Evolutionary conservation across 2,113 vertebrate species (phyloP), one percentile per base, ranked within the genome.

Genomic region (Haplotaxodon microlepis): DNA sequence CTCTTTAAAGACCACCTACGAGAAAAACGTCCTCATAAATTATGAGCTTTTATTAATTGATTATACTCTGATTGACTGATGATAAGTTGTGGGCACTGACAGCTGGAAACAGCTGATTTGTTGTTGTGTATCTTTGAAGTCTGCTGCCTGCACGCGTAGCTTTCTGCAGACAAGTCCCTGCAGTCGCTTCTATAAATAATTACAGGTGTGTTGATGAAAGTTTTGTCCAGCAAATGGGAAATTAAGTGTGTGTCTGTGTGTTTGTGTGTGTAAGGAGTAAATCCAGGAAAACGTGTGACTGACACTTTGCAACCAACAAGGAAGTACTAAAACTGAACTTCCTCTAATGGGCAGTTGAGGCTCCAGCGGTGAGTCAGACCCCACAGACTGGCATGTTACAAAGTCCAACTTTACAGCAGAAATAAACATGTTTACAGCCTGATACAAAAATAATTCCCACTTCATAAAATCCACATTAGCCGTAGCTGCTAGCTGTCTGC

Each of bases 261-360:
- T 63, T 7, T 63, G 29, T 66, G 61, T n/a, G 2, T 2, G 19
- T 69, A 3, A 69, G 7, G 19, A 69, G 2, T 40, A 21, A 40
- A 40, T 14, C 21, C 66, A 45, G 38, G 1, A 27, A 7, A 27
- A 16, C 2, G 2, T 73, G 13, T 73, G 21, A 16, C 40, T 69
- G 36, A 69, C 19, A 40, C 7, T 24, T 16, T 16, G 8, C 40
- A 45, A 17, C 38, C 38, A 24, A 45, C 69, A 45, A 27, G n/a
- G 38, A 71, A 40, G 36, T 71, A 21, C 63, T 40, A 40, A 40
- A 71, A 71, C 66, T 71, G 38, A 24, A 42, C 36, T 71, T 71
- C 66, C 38, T 71, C n/a, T 71, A 27, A 16, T 6, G 38, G n/a
- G 36, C 38, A 3, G 38, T 42, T 16, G 66, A 42, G 12, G 66